Evolutionary conservation across 1,140 invertebrate species (phyloP), one percentile per base, ranked within the genome.

Genomic region (Drosophila neocordata): DNA sequence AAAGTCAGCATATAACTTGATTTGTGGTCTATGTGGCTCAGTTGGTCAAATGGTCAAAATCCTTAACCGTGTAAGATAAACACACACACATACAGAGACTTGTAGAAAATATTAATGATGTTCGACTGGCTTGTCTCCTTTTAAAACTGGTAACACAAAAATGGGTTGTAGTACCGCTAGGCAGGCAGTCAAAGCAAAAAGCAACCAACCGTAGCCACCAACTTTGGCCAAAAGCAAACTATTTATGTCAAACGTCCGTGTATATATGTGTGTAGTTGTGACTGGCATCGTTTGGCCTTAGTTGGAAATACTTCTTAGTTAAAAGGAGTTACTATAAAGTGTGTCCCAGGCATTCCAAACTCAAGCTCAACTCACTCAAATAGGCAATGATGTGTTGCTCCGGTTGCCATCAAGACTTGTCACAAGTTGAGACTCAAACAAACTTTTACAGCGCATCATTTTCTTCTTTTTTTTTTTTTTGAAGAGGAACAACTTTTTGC

Each of bases 321-420:
- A 48, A 48, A 48, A 48, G 41, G 41, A 48, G 41, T 20, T 48
- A 20, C 41, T 9, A 20, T 20, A 7, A 0, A 31, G 27, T 48
- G 41, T 7, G 8, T 31, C 27, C 27, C 41, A 48, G 41, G 41
- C 41, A 48, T 48, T 48, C 41, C 41, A 20, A 15, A 48, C 41
- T 48, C 41, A 48, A 48, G 41, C 41, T 48, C 41, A 48, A 48
- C 41, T 48, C 15, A 48, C 41, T 48, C 41, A 48, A 48, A 48
- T 48, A 48, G 41, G 41, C 13, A 48, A 48, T 48, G 41, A 48
- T 48, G 15, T 48, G 37, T 38, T 38, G 41, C 41, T 48, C 41
- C 41, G 41, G 41, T 48, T 48, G 41, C 41, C 18, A 48, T 48
- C 41, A 48, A 48, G 41, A 18, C 41, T 20, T 48, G 41, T 48